Evolutionary conservation across 1,140 invertebrate species (phyloP).

Genomic region (Drosophila hydei): DNA sequence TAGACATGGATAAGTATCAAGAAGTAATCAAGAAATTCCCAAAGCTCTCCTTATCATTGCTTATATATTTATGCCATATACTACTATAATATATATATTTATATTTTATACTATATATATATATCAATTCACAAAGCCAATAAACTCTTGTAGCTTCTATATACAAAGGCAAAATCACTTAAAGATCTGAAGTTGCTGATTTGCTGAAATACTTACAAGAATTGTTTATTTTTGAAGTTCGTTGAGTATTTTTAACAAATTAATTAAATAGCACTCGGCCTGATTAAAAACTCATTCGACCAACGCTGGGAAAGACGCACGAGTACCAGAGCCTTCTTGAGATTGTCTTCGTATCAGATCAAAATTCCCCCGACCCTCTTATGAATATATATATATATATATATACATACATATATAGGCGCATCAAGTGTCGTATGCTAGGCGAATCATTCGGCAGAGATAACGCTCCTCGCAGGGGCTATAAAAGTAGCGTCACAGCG

Average conservation of each 20-base stretch:
- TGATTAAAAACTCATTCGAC: conserved; percentile 65
- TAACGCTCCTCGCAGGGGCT: conserved; percentile 35
- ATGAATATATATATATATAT: conserved; percentile 11
- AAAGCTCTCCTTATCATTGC: no score
- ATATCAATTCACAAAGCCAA: background rate
- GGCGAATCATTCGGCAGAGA: conserved; percentile 19
- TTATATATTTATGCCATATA: no score
- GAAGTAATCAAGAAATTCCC: no score
- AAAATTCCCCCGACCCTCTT: conserved; percentile 13
- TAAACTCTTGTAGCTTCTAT: no score
- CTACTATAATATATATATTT: no score
- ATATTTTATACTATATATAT: no score
- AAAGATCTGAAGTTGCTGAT: no score
- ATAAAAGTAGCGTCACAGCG: conserved; percentile 41
- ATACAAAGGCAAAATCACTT: background rate
- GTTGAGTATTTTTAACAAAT: conserved; percentile 48
- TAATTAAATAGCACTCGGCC: conserved; percentile 64
- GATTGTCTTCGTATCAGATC: conserved; percentile 45
- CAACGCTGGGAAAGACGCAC: conserved; percentile 23
- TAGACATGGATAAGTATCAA: no score
- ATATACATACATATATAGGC: background rate
- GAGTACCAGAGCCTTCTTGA: conserved; percentile 9
- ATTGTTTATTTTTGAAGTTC: conserved; percentile 1
- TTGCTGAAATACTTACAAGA: background rate
- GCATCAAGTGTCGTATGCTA: conserved; percentile 13